These are phyloP conservation scores for Plusia festucae DNA, from an alignment of 2,888 invertebrate species.

Conservation along the genomic window DNA sequence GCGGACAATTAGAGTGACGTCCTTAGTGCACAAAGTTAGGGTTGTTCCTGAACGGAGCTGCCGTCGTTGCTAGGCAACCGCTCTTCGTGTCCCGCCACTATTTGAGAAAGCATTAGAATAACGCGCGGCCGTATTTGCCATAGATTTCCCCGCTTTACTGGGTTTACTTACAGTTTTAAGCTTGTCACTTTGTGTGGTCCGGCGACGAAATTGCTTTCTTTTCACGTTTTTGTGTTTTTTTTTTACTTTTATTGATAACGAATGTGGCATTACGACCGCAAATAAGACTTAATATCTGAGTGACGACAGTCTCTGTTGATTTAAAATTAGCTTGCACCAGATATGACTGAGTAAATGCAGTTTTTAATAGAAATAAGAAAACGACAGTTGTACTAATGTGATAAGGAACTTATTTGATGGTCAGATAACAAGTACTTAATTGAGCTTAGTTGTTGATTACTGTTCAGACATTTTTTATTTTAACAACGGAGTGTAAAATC, in stretches of 20 bases:
- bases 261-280: slow-evolving; percentile 12
- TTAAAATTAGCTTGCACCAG: slow-evolving; percentile 9
- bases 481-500: too few species aligned
- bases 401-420: background rate
- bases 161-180: slow-evolving; percentile 82
- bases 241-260: slow-evolving; percentile 34
- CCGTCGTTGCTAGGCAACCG: slow-evolving; percentile 33
- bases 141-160: slow-evolving; percentile 78
- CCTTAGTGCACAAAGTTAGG: slow-evolving; percentile 50
- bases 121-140: slow-evolving; percentile 78
- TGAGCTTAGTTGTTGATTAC: too few species aligned
- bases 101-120: slow-evolving; percentile 83
- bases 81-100: slow-evolving; percentile 58
- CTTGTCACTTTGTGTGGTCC: slow-evolving; percentile 83
- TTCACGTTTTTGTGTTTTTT: slow-evolving; percentile 32
- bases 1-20: slow-evolving; percentile 29
- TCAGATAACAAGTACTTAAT: background rate
- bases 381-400: background rate
- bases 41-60: slow-evolving; percentile 24
- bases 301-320: slow-evolving; percentile 4
- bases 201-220: slow-evolving; percentile 57
- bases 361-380: background rate
- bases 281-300: slow-evolving; percentile 27
- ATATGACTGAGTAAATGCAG: slow-evolving; percentile 5
- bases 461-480: too few species aligned